Base-by-base conservation (phyloP, 2,113 vertebrate species). In the Cyprinodon brontotheroides region DNA sequence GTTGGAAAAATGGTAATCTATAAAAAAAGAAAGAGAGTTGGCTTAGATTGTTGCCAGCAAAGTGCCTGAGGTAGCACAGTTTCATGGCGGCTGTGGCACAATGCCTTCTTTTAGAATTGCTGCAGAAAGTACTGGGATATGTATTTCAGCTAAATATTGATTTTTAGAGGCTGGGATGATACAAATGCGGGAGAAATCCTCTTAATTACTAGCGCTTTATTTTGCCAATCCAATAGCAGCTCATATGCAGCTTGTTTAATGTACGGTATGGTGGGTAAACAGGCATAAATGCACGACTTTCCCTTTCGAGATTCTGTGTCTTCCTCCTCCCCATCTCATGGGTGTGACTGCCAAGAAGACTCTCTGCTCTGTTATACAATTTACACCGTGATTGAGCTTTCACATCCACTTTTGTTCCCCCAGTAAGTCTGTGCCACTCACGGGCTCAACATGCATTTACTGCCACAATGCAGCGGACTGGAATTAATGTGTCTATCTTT, bases 381-480 rank as follows among this genome's bases (percentile, higher is more conserved):
- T 92, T 90, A 86, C 80, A 92, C 89, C 84, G 84, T 91, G 91
- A 93, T 92, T 89, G 92, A 92, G 91, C 91, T 92, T 92, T 93
- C 89, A 89, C 89, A 91, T 93, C 90, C 86, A 88, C 87, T 93
- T 91, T 89, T 75, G 53, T 77, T 92, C 87, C 87, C 85, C 80
- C 81, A 59, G 76, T 73, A 83, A 83, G 89, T 75, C 83, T 81
- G 80, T 85, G 80, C 72, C 65, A 74, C 83, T 81, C 80, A 69
- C 79, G 82, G 81, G 77, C 78, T 87, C 59, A 45, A 68, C 36
- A 15, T 66, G 82, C 81, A 72, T 88, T 87, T 81, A 79, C 69
- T 77, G 76, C 61, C 74, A 69, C 78, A 57, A 63, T 63, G 43
- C 77, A 72, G 63, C 69, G 68, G 66, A 77, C 69, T 79, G 36